Percentiles rank a stretch among this genome's conserved stretches.
Evolutionary conservation across 23 tunicate species (phyloP).

Genomic region (Halocynthia roretzi): DNA sequence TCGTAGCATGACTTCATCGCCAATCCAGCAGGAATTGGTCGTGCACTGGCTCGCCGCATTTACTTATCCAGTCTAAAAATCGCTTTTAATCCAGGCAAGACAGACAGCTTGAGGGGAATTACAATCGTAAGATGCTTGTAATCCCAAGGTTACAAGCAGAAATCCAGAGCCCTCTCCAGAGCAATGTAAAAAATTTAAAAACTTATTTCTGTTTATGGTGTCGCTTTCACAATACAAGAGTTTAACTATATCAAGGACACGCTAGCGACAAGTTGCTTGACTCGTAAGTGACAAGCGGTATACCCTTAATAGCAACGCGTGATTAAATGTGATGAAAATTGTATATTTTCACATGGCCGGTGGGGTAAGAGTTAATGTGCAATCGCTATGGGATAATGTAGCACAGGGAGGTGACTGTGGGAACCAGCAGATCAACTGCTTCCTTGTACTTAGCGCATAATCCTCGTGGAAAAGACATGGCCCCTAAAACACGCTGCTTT

Average conservation of each 20-base stretch:
- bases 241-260: conserved; percentile 2
- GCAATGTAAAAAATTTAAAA: background rate
- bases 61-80: background rate
- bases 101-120: conserved; percentile 13
- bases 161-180: no score
- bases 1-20: no score
- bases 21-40: no score
- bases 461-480: conserved; percentile 24
- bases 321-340: background rate
- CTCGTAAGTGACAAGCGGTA: background rate
- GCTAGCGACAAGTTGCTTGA: background rate
- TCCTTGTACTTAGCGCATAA: conserved; percentile 13
- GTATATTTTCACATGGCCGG: background rate
- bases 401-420: background rate
- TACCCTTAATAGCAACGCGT: background rate
- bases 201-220: conserved; percentile 15
- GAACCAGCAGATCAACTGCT: background rate
- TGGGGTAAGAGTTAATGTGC: background rate
- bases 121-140: conserved; percentile 25
- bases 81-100: background rate
- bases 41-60: no score
- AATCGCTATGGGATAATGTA: background rate
- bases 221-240: background rate
- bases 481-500: background rate
- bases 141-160: conserved; percentile 1